Conservation (phyloP, 2,888 invertebrate species). For the Parthenolecanium corni region DNA sequence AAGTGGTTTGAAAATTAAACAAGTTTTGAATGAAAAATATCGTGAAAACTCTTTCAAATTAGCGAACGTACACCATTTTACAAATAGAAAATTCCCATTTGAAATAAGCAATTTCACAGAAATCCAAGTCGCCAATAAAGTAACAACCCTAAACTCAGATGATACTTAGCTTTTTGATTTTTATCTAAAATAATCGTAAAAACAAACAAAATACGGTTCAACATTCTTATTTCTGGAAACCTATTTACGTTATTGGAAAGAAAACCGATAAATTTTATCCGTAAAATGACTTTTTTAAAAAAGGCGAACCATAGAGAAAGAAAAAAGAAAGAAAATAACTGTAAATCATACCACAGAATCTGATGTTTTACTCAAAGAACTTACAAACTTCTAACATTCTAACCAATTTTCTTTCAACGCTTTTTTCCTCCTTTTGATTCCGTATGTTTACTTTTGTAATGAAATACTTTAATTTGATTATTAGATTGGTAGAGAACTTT, state of each 20-base stretch:
- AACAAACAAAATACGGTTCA: background rate
- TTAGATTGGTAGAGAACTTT: too few relatives aligned
- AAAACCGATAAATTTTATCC: background rate
- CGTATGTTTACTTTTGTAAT: too few relatives aligned
- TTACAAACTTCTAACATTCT: constrained; percentile 5
- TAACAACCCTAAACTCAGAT: too few relatives aligned
- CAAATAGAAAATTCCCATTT: too few relatives aligned
- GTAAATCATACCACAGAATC: constrained; percentile 7
- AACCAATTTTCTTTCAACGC: background rate
- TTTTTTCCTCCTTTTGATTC: background rate
- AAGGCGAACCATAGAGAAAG: too few relatives aligned
- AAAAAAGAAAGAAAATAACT: background rate
- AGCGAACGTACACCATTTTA: too few relatives aligned
- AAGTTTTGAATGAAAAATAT: too few relatives aligned
- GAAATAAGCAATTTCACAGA: too few relatives aligned
- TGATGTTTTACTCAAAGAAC: constrained; percentile 5
- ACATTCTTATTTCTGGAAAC: background rate
- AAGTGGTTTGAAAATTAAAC: too few relatives aligned
- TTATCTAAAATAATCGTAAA: background rate
- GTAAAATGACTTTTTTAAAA: background rate
- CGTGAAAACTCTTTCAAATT: too few relatives aligned
- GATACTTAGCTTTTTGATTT: background rate
- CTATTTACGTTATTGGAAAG: background rate
- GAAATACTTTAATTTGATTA: too few relatives aligned
- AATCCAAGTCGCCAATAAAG: too few relatives aligned